Evolutionary conservation across 2,888 invertebrate species (phyloP), one percentile per base, ranked within the genome.

Genomic region (Cantharis lateralis): DNA sequence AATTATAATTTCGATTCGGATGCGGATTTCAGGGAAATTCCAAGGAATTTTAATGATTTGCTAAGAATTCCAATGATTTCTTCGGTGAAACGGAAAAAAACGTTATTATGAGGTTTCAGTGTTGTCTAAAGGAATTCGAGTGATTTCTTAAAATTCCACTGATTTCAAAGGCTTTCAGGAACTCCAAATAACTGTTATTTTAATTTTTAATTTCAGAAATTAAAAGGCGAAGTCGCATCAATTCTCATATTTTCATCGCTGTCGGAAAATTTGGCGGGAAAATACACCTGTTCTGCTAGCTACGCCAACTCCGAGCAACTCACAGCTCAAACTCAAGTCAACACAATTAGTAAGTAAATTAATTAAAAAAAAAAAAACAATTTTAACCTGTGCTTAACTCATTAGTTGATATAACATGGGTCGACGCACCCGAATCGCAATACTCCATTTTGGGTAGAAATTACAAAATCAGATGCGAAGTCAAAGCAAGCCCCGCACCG

Each of bases 351-450:
- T 93, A 88, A 90, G 91, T n/a, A n/a, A n/a, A n/a, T n/a, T n/a
- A n/a, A n/a, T n/a, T n/a, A n/a, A n/a, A n/a, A n/a, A n/a, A n/a
- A n/a, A n/a, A n/a, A n/a, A n/a, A n/a, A n/a, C n/a, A n/a, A n/a
- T 7, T n/a, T n/a, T 48, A n/a, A 20, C 13, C 4, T 9, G 0
- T 15, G 1, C 3, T 24, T 20, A 62, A 15, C 7, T 26, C 72
- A 77, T 74, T 88, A 96, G 96, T 95, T 86, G 94, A 95, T 62
- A 96, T 97, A 77, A 95, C 94, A 79, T 88, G 95, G 93, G 93
- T 93, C 13, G 94, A 97, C 87, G 96, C 96, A 0, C 96, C 96
- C 61, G 91, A 91, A 84, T 93, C 94, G 84, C 97, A 97, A 87
- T 94, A 91, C 84, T 95, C 96, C 1, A 93, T 93, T 20, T 91